phyloP scores from a whole-genome alignment of 2,888 invertebrate species.

The Temnothorax unifasciatus region DNA sequence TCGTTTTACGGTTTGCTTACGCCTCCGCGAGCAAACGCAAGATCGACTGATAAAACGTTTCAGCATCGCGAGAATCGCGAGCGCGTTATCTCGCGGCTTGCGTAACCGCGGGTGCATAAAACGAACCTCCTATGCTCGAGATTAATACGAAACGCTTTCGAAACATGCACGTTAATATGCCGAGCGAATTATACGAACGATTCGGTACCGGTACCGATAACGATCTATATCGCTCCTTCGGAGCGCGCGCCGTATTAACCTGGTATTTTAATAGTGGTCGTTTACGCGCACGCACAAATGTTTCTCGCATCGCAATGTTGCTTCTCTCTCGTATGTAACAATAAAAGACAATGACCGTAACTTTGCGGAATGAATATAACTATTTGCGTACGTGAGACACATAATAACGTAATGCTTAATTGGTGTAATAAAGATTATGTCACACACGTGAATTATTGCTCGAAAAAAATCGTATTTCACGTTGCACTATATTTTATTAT shows the following conservation, averaged over 20 bases:
- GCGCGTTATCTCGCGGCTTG: conserved; percentile 31
- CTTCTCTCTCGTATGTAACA: conserved; percentile 39
- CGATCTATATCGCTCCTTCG: conserved; percentile 61
- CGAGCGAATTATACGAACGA: conserved; percentile 51
- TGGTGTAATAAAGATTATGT: not conserved
- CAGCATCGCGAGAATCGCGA: conserved; percentile 40
- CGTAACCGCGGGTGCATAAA: conserved; percentile 37
- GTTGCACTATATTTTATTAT: not conserved
- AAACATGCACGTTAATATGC: conserved; percentile 44
- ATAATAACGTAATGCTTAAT: not conserved
- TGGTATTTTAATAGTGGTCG: conserved; percentile 76
- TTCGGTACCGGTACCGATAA: conserved; percentile 62
- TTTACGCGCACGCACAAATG: conserved; percentile 50
- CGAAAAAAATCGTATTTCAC: not conserved
- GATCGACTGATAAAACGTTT: conserved; percentile 40
- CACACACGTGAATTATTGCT: not conserved
- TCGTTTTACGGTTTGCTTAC: conserved; percentile 4
- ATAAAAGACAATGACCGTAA: conserved; percentile 64
- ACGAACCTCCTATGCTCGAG: conserved; percentile 29
- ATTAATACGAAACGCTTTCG: conserved; percentile 63
- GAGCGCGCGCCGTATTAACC: conserved; percentile 71
- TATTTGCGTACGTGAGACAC: not conserved
- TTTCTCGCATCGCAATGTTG: conserved; percentile 56
- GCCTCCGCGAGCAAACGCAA: conserved; percentile 30
- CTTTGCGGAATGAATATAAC: conserved; percentile 12